These are phyloP conservation scores for Zaprionus inermis DNA, from an alignment of 1,140 invertebrate species.

Conservation along the genomic window DNA sequence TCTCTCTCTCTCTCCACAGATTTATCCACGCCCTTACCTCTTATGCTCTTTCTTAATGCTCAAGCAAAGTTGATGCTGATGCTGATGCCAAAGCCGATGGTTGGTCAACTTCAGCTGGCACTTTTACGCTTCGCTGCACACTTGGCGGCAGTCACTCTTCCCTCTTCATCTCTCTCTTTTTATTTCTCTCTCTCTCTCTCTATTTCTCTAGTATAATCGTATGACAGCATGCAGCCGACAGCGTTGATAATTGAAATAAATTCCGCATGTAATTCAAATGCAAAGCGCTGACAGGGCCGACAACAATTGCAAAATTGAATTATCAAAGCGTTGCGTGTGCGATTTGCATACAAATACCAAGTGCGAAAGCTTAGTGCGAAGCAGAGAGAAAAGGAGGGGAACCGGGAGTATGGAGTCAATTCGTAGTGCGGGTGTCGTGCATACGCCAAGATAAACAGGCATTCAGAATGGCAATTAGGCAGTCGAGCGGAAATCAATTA, in stretches of 20 bases:
- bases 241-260: constrained; percentile 73
- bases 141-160: constrained; percentile 32
- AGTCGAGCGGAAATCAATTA: constrained; percentile 68
- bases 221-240: constrained; percentile 21
- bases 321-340: constrained; percentile 60
- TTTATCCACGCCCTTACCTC: background rate
- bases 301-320: constrained; percentile 74
- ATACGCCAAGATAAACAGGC: constrained; percentile 41
- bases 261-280: constrained; percentile 67
- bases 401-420: background rate
- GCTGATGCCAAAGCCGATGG: constrained; percentile 31
- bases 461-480: constrained; percentile 51
- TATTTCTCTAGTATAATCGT: background rate
- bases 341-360: constrained; percentile 48
- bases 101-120: constrained; percentile 56
- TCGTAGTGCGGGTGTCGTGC: constrained; percentile 11
- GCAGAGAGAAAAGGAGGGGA: background rate
- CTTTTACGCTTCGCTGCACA: constrained; percentile 50
- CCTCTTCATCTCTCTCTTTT: background rate
- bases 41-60: background rate
- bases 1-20: constrained; percentile 12
- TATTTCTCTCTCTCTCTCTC: background rate
- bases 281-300: constrained; percentile 59
- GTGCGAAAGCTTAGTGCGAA: constrained; percentile 1
- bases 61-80: constrained; percentile 8